Conservation (phyloP, 2,113 vertebrate species). For the Nerophis lumbriciformis region DNA sequence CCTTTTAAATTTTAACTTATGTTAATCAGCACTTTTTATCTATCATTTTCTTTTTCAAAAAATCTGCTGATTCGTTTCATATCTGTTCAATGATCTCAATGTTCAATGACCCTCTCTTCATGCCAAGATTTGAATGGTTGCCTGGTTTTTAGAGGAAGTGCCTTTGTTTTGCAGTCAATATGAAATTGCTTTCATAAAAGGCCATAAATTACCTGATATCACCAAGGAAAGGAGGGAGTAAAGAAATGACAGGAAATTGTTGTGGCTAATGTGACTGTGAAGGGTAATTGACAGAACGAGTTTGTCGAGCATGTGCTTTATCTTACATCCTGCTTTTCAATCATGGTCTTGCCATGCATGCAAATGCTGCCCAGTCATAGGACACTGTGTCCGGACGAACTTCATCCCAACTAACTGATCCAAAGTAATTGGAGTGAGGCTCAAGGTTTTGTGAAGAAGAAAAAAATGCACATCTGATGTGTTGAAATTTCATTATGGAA, state of each 20-base stretch:
- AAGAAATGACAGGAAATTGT: slow-evolving; percentile 15
- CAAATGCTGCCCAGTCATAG: slow-evolving; percentile 33
- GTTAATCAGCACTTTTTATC: slow-evolving; percentile 15
- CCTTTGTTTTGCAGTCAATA: slow-evolving; percentile 3
- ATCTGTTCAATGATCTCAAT: slow-evolving; percentile 4
- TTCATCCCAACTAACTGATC: slow-evolving; percentile 33
- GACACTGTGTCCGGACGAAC: slow-evolving; percentile 40
- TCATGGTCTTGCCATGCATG: slow-evolving; percentile 34
- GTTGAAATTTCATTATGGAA: slow-evolving; percentile 36
- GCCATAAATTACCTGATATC: neutral
- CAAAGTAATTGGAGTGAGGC: slow-evolving; percentile 48
- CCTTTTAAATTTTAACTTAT: slow-evolving; percentile 26
- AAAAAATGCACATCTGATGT: slow-evolving; percentile 1
- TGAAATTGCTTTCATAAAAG: slow-evolving; percentile 4
- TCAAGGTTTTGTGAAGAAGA: slow-evolving; percentile 24
- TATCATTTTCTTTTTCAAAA: slow-evolving; percentile 12
- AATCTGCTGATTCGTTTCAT: slow-evolving; percentile 25
- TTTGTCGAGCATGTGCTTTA: slow-evolving; percentile 39
- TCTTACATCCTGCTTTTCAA: slow-evolving; percentile 25
- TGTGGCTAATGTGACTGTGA: slow-evolving; percentile 49
- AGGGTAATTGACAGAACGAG: slow-evolving; percentile 48
- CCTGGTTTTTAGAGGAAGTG: slow-evolving; percentile 29
- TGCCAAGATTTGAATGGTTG: slow-evolving; percentile 36
- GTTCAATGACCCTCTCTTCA: slow-evolving; percentile 28
- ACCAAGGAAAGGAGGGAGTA: neutral